Evolutionary conservation across 2,888 invertebrate species (phyloP).

Genomic region (Drosophila monieri): DNA sequence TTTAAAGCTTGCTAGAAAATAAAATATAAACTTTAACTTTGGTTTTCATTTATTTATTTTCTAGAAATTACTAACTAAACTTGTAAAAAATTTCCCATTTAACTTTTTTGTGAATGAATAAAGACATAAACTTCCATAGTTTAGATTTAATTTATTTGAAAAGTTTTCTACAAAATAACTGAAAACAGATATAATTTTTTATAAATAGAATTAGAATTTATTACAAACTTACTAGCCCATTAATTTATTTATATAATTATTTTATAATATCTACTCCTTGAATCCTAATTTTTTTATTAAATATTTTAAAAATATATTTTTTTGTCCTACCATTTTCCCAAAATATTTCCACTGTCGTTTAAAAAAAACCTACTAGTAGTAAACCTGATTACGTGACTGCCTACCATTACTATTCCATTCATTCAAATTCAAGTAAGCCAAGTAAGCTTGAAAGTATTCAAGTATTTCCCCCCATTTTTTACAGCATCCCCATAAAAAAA

Average conservation of each 20-base stretch:
- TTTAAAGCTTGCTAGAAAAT: no score
- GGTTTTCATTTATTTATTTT: no score
- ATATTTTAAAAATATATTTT: background rate
- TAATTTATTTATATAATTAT: no score
- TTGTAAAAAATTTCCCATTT: background rate
- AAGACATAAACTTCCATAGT: background rate
- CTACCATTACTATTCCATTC: conserved; percentile 1
- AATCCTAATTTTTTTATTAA: no score
- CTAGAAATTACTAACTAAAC: no score
- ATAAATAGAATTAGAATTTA: no score
- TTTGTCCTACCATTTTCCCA: background rate
- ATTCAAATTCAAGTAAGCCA: background rate
- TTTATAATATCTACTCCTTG: no score
- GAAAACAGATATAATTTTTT: no score
- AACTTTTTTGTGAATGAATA: background rate
- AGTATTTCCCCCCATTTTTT: background rate
- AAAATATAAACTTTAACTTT: no score
- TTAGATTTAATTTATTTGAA: background rate
- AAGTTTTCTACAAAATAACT: background rate
- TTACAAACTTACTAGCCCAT: no score
- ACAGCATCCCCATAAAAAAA: conserved; percentile 1
- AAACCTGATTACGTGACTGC: conserved; percentile 1
- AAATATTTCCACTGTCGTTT: background rate
- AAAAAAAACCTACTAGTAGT: background rate
- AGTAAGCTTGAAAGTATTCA: background rate